phyloP scores from a whole-genome alignment of 2,113 vertebrate species.

The Vireo altiloquus region DNA sequence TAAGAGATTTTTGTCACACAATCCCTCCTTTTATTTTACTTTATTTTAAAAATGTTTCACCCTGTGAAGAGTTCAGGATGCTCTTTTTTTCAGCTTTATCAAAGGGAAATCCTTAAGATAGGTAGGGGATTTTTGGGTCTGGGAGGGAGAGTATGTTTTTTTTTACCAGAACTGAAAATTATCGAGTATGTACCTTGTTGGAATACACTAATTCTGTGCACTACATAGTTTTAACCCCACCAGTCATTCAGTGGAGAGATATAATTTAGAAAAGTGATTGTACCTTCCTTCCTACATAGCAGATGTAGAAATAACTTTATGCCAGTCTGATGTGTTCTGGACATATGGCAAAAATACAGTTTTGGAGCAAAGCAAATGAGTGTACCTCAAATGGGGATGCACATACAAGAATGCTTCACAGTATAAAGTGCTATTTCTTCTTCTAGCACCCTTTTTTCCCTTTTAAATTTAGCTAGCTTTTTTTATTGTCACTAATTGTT shows the following conservation, averaged over 20 bases:
- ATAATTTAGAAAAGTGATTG: not conserved
- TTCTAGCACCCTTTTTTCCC: not conserved
- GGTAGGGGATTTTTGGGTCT: not conserved
- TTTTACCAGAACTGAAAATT: not conserved
- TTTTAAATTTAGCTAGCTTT: not conserved
- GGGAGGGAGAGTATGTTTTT: not conserved
- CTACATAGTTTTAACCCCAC: not conserved
- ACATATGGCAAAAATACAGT: not conserved
- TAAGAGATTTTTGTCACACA: not conserved
- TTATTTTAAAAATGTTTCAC: not conserved
- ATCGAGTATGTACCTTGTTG: not conserved
- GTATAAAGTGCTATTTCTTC: not conserved
- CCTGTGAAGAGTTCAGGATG: not conserved
- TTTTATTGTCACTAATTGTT: not conserved
- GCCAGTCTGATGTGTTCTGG: not conserved
- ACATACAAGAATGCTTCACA: not conserved
- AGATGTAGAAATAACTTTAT: not conserved
- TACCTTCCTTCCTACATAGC: not conserved
- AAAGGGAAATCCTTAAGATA: conserved; percentile 23
- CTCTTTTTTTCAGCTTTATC: conserved; percentile 7
- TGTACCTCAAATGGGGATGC: not conserved
- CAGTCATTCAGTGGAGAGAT: not conserved
- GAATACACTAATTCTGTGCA: not conserved
- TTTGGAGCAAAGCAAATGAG: not conserved
- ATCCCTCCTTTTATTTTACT: not conserved